Conservation (phyloP, 2,888 invertebrate species). For the Beris chalybata region DNA sequence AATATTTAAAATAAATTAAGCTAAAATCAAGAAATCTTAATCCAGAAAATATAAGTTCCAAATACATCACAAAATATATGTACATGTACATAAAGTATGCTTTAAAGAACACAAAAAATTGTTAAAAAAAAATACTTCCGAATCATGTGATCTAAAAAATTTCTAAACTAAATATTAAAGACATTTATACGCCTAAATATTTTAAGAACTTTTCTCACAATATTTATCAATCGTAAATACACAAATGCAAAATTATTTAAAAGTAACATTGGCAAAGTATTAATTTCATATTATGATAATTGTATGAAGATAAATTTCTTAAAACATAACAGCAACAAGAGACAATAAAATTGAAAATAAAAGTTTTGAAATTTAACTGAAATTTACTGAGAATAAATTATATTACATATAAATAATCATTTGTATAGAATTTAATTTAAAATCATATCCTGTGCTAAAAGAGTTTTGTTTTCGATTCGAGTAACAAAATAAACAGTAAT, state of each 20-base stretch:
- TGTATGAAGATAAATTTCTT: not conserved
- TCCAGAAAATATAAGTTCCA: too few species aligned
- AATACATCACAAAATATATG: too few species aligned
- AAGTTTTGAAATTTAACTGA: not conserved
- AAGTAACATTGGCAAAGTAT: too few species aligned
- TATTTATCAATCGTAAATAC: not conserved
- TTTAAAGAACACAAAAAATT: too few species aligned
- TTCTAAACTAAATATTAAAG: constrained; percentile 27
- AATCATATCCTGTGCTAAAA: too few species aligned
- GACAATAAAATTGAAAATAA: constrained; percentile 16
- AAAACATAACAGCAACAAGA: constrained; percentile 22
- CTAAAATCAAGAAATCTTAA: too few species aligned
- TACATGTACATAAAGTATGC: too few species aligned
- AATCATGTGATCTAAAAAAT: constrained; percentile 28
- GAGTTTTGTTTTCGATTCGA: too few species aligned
- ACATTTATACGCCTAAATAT: not conserved
- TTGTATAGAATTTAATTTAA: not conserved
- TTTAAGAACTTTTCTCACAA: too few species aligned
- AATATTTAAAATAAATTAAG: too few species aligned
- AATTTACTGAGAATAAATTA: constrained; percentile 1
- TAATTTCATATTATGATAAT: not conserved
- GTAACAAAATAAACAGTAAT: too few species aligned
- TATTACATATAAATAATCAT: not conserved
- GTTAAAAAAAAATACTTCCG: constrained; percentile 16
- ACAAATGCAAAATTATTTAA: not conserved